Evolutionary conservation across 2,888 invertebrate genomes (phyloP), one percentile per base, ranked within the genome.

Genomic region (Acleris literana): DNA sequence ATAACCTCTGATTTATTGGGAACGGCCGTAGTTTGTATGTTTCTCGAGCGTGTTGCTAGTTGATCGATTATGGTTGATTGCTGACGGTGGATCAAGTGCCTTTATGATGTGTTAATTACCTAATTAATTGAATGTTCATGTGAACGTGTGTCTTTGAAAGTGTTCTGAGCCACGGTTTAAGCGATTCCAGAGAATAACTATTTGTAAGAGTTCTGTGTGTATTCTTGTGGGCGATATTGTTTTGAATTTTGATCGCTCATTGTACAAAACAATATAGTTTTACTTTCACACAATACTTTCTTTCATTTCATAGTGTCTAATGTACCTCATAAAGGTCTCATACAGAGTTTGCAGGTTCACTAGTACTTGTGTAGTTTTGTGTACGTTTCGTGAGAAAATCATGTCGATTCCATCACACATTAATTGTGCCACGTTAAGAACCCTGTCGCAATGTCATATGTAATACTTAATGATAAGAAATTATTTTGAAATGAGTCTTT

Each of bases 231-330:
- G 74, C 87, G 76, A 86, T 89, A 88, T 90, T 90, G 90, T 90
- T 88, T 90, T 90, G 86, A 84, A 84, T 82, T 82, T 59, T 68
- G 64, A 69, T 84, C 79, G 79, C 74, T 80, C 78, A 76, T 71
- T 86, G 82, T 86, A 85, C 89, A 88, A 88, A 89, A 88, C 90
- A 91, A 91, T 91, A 91, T 86, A 91, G 89, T 88, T 84, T 84
- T 81, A 85, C 83, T 86, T 88, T 88, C 90, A 87, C 89, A 87
- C 86, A 80, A 79, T 69, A 72, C 43, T 68, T 72, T 80, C 72
- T 87, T 85, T 86, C 76, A 80, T 83, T 86, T 81, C 70, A 64
- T 56, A 63, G n/a, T 29, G 16, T 43, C 58, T 49, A 49, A 33
- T 48, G 52, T 65, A 57, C 62, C 57, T 48, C 25, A 13, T 46